Evolutionary conservation across 2,113 vertebrate species (phyloP).

Genomic region (Nansenia antarctica): DNA sequence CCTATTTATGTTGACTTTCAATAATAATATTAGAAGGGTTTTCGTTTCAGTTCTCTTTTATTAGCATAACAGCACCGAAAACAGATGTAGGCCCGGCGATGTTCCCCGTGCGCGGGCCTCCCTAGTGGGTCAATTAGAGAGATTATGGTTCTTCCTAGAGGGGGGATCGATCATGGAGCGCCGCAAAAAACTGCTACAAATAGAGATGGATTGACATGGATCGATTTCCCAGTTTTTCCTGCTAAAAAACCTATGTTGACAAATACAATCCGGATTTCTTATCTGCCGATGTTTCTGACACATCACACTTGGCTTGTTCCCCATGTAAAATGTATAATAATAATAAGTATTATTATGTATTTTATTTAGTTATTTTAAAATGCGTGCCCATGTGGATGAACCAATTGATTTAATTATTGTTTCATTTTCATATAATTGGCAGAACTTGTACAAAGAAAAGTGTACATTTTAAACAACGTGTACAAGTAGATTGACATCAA

Average conservation of each 20-base stretch:
- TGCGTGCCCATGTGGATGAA: too few relatives aligned
- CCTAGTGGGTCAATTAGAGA: conserved; percentile 99
- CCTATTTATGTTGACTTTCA: neutral
- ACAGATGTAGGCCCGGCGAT: conserved; percentile 90
- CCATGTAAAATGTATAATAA: too few relatives aligned
- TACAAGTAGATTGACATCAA: too few relatives aligned
- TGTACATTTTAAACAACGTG: too few relatives aligned
- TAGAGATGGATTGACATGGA: conserved; percentile 90
- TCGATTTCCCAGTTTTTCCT: conserved; percentile 84
- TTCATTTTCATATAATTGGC: too few relatives aligned
- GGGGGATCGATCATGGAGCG: conserved; percentile 89
- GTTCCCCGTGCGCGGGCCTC: conserved; percentile 84
- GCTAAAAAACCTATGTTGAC: conserved; percentile 69
- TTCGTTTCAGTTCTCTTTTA: conserved; percentile 51
- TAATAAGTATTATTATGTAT: too few relatives aligned
- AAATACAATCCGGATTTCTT: conserved; percentile 68
- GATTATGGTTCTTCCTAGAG: conserved; percentile 99
- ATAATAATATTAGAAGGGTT: conserved; percentile 58
- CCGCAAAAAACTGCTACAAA: conserved; percentile 85
- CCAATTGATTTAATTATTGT: too few relatives aligned
- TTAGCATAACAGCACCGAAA: conserved; percentile 87
- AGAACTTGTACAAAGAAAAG: too few relatives aligned
- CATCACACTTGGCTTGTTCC: too few relatives aligned
- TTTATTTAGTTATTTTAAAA: too few relatives aligned
- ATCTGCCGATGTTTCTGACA: conserved; percentile 26